Evolutionary conservation across 2,797 vertebrate species (phyloP).

Genomic region (Neosalanx taihuensis): DNA sequence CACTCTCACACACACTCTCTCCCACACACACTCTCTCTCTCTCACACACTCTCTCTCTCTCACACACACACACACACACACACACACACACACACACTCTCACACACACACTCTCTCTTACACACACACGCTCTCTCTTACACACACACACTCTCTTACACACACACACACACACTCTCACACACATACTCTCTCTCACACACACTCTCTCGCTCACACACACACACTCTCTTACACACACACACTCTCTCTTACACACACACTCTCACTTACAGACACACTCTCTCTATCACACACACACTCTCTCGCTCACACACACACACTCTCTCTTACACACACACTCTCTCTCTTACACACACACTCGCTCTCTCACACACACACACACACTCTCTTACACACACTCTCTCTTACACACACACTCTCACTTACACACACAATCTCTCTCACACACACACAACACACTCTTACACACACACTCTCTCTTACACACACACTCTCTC

Average conservation of each 20-base stretch:
- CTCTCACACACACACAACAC: background rate
- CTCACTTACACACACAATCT: too few species aligned
- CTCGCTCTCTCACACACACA: too few species aligned
- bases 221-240: background rate
- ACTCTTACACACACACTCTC: background rate
- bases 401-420: too few species aligned
- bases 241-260: background rate
- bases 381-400: too few species aligned
- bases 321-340: too few species aligned
- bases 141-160: background rate
- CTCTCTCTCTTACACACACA: too few species aligned
- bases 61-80: background rate
- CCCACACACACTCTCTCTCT: too few species aligned
- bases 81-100: background rate
- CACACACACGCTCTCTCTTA: too few species aligned
- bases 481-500: background rate
- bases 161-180: too few species aligned
- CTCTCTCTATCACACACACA: background rate
- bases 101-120: background rate
- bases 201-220: constrained; percentile 8
- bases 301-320: background rate
- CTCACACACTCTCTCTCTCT: background rate
- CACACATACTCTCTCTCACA: background rate
- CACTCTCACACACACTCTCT: background rate
- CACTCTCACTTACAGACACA: background rate